Evolutionary conservation across 2,888 invertebrate species (phyloP), one percentile per base, ranked within the genome.

Genomic region (Cataglyphis altisquamis): DNA sequence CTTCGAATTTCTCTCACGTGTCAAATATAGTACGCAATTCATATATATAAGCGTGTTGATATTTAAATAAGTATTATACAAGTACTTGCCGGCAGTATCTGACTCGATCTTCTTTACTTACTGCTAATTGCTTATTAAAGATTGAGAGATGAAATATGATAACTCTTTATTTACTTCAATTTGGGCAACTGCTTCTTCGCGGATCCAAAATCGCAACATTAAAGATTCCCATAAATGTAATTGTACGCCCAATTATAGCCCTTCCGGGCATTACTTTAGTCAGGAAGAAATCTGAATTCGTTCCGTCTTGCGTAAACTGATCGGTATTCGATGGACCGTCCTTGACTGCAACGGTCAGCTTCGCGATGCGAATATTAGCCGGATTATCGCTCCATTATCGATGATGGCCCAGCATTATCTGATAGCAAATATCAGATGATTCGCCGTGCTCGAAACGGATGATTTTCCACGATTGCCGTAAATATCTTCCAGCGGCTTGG

Each of bases 401-500:
- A 36, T 63, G 25, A 55, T 45, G 83, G 60, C 83, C 64, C 45
- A 60, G 60, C 82, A 86, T 90, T 88, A 90, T 88, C 90, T 90
- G 82, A 89, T 77, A 60, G 87, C 83, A 41, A 67, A 82, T 84
- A 84, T 85, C 77, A 86, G 80, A 66, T 82, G 63, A 21, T 64
- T 74, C 80, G 41, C 83, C 73, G 85, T 55, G 48, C 63, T 15
- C 29, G 55, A 60, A 32, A 62, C 36, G 32, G 15, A 25, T 64
- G 48, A 68, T 77, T 48, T 52, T 48, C 39, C 9, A 41, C 41
- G 45, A 15, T 67, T 64, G 55, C 63, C 21, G 39, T 57, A 25
- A 70, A 48, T 52, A 52, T 12, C 41, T 39, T 64, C 32, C 60
- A 3, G 32, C 32, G 29, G 41, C 52, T 39, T 70, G 29, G 15